These are phyloP conservation scores for Capreolus pygargus DNA, from an alignment of 2,113 vertebrate genomes.

Conservation along the genomic window DNA sequence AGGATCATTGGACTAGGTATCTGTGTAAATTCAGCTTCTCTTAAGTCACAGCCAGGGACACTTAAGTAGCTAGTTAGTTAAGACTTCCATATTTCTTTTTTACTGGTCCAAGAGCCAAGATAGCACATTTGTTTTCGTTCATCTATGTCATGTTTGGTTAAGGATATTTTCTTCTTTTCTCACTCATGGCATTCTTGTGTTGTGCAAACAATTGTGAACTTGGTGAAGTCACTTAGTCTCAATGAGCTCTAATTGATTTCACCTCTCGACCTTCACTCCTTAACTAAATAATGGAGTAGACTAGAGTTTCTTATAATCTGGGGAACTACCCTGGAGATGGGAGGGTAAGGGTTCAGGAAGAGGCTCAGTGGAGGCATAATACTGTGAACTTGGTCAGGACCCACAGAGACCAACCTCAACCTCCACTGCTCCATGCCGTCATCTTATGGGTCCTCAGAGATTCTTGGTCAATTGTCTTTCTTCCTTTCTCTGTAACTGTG, in stretches of 20 bases:
- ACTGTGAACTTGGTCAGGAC: neutral
- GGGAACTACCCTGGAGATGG: neutral
- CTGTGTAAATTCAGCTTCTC: neutral
- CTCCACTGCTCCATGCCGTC: neutral
- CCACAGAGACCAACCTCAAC: fast-evolving
- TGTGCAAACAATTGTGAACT: neutral
- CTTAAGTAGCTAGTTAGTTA: neutral
- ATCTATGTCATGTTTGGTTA: neutral
- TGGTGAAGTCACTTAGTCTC: neutral
- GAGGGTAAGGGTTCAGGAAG: fast-evolving
- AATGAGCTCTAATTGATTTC: neutral
- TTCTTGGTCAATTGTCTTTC: neutral
- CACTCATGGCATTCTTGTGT: neutral
- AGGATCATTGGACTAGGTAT: neutral
- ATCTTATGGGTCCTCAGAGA: neutral
- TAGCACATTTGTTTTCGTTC: neutral
- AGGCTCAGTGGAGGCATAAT: neutral
- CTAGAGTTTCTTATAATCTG: neutral
- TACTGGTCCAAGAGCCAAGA: neutral
- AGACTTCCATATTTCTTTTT: neutral
- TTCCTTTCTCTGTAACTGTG: neutral
- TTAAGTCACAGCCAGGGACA: neutral
- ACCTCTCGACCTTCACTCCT: neutral
- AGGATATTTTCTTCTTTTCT: neutral
- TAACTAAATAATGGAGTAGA: neutral